Conservation (phyloP, 1,140 invertebrate genomes). For the Musca domestica region DNA sequence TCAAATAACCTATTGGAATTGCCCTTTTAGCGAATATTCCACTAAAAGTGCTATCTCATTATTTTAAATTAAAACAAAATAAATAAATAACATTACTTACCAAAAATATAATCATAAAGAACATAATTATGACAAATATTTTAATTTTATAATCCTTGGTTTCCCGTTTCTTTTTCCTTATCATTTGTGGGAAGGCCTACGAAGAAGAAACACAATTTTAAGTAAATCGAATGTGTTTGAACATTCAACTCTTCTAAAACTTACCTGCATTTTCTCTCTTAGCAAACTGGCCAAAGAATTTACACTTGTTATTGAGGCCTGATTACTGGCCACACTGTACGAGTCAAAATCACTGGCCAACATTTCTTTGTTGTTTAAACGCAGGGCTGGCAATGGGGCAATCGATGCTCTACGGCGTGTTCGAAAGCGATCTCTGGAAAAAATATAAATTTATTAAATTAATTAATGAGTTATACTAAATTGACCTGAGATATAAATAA, state of each 20-base stretch:
- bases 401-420: constrained; percentile 48
- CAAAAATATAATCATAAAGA: constrained; percentile 75
- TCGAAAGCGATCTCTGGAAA: constrained; percentile 46
- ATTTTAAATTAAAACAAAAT: too few species aligned
- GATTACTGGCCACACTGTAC: constrained; percentile 50
- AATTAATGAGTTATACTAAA: not conserved
- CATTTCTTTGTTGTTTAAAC: constrained; percentile 52
- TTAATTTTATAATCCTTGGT: constrained; percentile 70
- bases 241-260: not conserved
- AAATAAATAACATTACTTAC: constrained; percentile 36
- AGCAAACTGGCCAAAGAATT: constrained; percentile 79
- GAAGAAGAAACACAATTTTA: constrained; percentile 8
- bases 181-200: constrained; percentile 56
- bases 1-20: too few species aligned
- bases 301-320: constrained; percentile 72
- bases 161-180: constrained; percentile 63
- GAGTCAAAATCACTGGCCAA: constrained; percentile 51
- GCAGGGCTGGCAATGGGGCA: constrained; percentile 46
- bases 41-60: too few species aligned
- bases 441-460: not conserved
- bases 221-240: not conserved
- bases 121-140: constrained; percentile 76
- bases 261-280: constrained; percentile 76
- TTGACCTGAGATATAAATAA: too few species aligned
- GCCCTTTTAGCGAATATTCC: too few species aligned